Base-by-base conservation (phyloP, 1,140 invertebrate genomes). In the Penaeus chinensis region DNA sequence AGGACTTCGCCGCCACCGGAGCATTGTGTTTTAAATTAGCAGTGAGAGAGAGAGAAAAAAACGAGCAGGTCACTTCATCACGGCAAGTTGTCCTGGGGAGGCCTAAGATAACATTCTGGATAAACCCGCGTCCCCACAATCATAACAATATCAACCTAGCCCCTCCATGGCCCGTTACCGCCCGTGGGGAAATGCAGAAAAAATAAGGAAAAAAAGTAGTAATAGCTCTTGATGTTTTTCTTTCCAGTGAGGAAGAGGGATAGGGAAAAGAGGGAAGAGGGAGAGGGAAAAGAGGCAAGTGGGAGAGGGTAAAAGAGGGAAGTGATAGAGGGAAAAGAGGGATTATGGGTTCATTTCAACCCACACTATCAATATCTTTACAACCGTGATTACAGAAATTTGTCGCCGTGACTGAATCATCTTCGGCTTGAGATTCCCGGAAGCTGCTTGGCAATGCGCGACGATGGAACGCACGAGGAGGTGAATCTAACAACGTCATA, bases 111-210 rank as follows among this genome's bases (percentile, higher is more conserved):
- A 79, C 77, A 79, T 54, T 24, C 37, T 4, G 76, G 54, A 47
- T 47, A 78, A 78, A 78, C 76, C 32, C 76, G 76, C 22, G 19
- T 42, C 76, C 76, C 76, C 37, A 18, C 37, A 47, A 47, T 47
- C 76, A 78, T 22, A 78, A 78, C 76, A 78, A 47, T 78, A 78
- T 78, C 76, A 78, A 42, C 76, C 47, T 78, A 11, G 54, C 0
- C 76, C 32, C 20, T 77, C 47, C 74, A 16, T 77, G 16, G 74
- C 74, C 32, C 74, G 47, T 18, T 77, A 10, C 74, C 47, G 20
- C 74, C 32, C 5, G n/a, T 77, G 16, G 74, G 27, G 74, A 37
- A 47, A 27, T 3, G 32, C 11, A 47, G 24, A 37, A 37, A 37
- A 37, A 77, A 77, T 3, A 42, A 77, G 7, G 20, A 8, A 22